These are phyloP conservation scores for Acanthoscelides obtectus DNA, from an alignment of 2,888 invertebrate genomes.

Conservation along the genomic window DNA sequence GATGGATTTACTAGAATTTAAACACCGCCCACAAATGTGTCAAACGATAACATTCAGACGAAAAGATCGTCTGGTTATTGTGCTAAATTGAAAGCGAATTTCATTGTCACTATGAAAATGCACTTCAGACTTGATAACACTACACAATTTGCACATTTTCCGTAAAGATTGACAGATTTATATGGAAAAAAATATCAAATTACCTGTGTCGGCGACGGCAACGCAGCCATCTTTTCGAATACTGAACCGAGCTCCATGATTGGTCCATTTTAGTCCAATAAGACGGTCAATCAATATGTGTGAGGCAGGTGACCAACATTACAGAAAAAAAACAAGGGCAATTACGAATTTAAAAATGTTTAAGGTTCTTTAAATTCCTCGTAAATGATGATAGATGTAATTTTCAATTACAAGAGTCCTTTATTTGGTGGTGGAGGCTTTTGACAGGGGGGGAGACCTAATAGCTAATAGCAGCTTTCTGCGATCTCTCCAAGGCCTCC, in stretches of 20 bases:
- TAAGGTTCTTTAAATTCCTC: no score
- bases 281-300: not conserved
- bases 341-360: not conserved
- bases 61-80: not conserved
- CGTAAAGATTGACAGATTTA: slow-evolving; percentile 19
- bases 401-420: no score
- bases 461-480: no score
- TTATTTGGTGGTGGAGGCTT: no score
- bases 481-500: no score
- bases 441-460: no score
- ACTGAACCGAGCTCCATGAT: not conserved
- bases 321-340: not conserved
- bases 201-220: slow-evolving; percentile 84
- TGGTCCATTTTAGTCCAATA: not conserved
- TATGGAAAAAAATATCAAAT: slow-evolving; percentile 33
- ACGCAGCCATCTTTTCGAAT: slow-evolving; percentile 71
- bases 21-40: slow-evolving; percentile 40
- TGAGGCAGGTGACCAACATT: not conserved
- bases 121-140: not conserved
- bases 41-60: not conserved
- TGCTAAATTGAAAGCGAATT: not conserved
- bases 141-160: not conserved
- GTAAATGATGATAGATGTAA: no score
- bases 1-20: slow-evolving; percentile 24
- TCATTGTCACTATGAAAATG: not conserved